Base-by-base conservation (phyloP, 2,113 vertebrate species). In the Parotia lawesii region DNA sequence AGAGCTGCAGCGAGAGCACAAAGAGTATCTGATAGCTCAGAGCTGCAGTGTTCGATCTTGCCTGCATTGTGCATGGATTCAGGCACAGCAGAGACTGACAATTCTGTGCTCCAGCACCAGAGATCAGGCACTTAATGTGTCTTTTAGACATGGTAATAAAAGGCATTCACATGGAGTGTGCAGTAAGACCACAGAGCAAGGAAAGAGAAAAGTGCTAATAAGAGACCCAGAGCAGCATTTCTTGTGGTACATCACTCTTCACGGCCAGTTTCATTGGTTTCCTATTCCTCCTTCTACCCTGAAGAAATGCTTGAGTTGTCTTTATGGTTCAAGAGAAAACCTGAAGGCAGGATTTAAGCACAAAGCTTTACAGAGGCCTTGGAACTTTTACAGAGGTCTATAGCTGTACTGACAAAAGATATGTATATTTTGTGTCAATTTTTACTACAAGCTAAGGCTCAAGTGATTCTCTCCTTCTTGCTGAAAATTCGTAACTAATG, bases 161-260 rank as follows among this genome's bases (percentile, higher is more conserved):
- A 82, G 67, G 15, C 44, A 31, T 42, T 83, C 25, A 4, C 38
- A 35, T 1, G 4, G 50, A 66, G 11, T 1, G 0, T 35, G 21
- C 0, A 0, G 3, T 20, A 58, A 50, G 13, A n/a, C 19, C 18
- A 35, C 47, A 71, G 38, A 72, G 15, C 13, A 47, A 66, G 33
- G 25, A 64, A 35, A 44, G 48, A 85, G 18, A 47, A 53, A 83
- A 61, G 20, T 28, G n/a, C 15, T 37, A 44, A 15, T 23, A 44
- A 35, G 42, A 66, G 42, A 66, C 6, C 10, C 27, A 75, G 57
- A 67, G 40, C 21, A 70, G 23, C 19, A 35, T 47, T 87, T 91
- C 29, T 38, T 42, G 7, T 5, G 27, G 23, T 33, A 6, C 12
- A 20, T 29, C 27, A 12, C 67, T 8, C 54, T 42, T 61, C 27